Evolutionary conservation across 2,797 vertebrate genomes (phyloP), one percentile per base, ranked within the genome.

Genomic region (Basileuterus tristriatus): DNA sequence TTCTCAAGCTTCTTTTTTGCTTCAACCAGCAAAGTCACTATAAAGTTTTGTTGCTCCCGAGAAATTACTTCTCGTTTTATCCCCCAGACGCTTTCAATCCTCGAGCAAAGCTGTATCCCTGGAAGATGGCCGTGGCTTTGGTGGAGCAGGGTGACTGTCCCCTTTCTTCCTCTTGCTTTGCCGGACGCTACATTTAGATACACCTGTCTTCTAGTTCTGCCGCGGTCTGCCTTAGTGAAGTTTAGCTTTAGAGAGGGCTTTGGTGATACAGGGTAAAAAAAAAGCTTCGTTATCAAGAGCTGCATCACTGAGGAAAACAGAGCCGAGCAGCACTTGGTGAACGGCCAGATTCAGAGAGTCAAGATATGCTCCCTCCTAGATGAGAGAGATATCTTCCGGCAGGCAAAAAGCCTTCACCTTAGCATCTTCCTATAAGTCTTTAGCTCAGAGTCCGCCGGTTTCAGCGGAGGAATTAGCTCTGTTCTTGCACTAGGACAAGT

Each of bases 21-120:
- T 62, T 55, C 53, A 80, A 32, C 3, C 24, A 13, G 43, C 15
- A 81, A 81, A 82, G 64, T 93, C 86, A 4, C 29, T 34, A 16
- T 8, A 19, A 86, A 74, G 55, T 89, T 91, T 92, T 89, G 67
- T 41, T 91, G 86, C 62, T 74, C 63, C 76, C 26, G 11, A 52
- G 71, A 94, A 83, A 56, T 43, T 30, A 39, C 9, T 21, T n/a
- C 3, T 34, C 12, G 8, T 39, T 13, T 7, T 14, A 6, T 16
- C 34, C 4, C 5, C 14, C 8, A 12, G 3, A 7, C 2, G 8
- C 32, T 46, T n/a, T 55, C 36, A 20, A 9, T 49, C 39, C 36
- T 23, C 20, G 15, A 30, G 19, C 14, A 37, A 60, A 79, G 22
- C 15, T 30, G 21, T 37, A 7, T 1, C 6, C 3, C 6, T 7